Percentiles rank a stretch among this genome's conserved stretches.
These are phyloP conservation scores for Hydriomena furcata DNA, from an alignment of 2,888 invertebrate genomes.

Conservation along the genomic window DNA sequence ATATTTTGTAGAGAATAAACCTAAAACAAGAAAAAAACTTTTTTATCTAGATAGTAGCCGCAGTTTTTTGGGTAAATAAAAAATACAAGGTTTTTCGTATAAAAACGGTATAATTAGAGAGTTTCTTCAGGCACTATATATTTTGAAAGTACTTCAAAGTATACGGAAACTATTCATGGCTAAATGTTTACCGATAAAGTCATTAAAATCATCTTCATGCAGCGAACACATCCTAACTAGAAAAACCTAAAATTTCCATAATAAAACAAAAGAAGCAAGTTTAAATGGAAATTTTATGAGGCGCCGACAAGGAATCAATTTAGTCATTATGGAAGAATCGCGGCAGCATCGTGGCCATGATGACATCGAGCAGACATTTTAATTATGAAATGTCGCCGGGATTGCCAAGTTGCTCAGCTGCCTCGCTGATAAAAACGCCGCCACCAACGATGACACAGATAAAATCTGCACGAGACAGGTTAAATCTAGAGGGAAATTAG, in stretches of 20 bases:
- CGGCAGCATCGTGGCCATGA: conserved; percentile 53
- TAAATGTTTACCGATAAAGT: too few species aligned
- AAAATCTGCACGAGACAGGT: conserved; percentile 74
- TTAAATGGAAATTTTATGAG: conserved; percentile 60
- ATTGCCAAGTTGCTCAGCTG: conserved; percentile 55
- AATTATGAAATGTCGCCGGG: conserved; percentile 78
- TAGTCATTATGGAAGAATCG: conserved; percentile 65
- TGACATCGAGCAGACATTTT: conserved; percentile 77
- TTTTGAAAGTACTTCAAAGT: too few species aligned
- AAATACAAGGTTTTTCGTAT: too few species aligned
- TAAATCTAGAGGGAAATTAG: conserved; percentile 75
- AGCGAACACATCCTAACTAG: neutral
- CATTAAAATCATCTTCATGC: conserved; percentile 1
- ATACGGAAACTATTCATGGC: too few species aligned
- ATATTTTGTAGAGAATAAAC: too few species aligned
- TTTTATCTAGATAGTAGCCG: too few species aligned
- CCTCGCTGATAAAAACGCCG: conserved; percentile 65
- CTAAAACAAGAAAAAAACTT: too few species aligned
- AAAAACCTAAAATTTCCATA: conserved; percentile 19
- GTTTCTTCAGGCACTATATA: too few species aligned
- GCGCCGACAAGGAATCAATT: conserved; percentile 70
- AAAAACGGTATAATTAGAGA: too few species aligned
- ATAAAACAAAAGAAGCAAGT: conserved; percentile 42
- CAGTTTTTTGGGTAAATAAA: too few species aligned
- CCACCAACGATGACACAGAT: conserved; percentile 65